phyloP scores from a whole-genome alignment of 2,797 vertebrate genomes.

The Pempheris klunzingeri region DNA sequence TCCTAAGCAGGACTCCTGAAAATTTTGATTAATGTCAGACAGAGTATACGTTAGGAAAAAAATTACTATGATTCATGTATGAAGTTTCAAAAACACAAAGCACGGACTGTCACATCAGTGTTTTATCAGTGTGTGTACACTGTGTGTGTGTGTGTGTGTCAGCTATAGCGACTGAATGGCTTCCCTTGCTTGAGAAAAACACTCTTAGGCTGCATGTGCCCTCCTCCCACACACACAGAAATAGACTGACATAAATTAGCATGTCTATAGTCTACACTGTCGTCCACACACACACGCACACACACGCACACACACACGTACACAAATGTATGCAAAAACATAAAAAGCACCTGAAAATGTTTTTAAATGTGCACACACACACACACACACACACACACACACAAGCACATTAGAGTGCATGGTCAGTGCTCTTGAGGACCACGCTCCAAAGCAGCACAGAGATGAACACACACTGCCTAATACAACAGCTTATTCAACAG shows the following conservation, averaged over 20 bases:
- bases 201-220: constrained; percentile 29
- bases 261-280: constrained; percentile 23
- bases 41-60: not conserved
- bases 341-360: not conserved
- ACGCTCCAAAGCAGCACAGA: constrained; percentile 31
- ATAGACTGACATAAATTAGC: constrained; percentile 48
- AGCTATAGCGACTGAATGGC: constrained; percentile 7
- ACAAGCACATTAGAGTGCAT: constrained; percentile 9
- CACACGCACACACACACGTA: constrained; percentile 7
- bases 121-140: not conserved
- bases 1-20: not conserved
- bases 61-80: not conserved
- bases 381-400: constrained; percentile 1
- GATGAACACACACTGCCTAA: constrained; percentile 22
- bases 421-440: constrained; percentile 20
- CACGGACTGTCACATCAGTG: not conserved
- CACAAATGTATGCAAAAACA: constrained; percentile 20
- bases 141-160: not conserved
- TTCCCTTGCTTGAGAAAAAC: constrained; percentile 30
- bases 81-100: not conserved
- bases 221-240: constrained; percentile 44
- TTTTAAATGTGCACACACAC: not conserved
- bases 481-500: constrained; percentile 56
- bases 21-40: not conserved
- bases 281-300: constrained; percentile 5